Conservation (phyloP, 2,888 invertebrate species). For the Teleogryllus oceanicus region DNA sequence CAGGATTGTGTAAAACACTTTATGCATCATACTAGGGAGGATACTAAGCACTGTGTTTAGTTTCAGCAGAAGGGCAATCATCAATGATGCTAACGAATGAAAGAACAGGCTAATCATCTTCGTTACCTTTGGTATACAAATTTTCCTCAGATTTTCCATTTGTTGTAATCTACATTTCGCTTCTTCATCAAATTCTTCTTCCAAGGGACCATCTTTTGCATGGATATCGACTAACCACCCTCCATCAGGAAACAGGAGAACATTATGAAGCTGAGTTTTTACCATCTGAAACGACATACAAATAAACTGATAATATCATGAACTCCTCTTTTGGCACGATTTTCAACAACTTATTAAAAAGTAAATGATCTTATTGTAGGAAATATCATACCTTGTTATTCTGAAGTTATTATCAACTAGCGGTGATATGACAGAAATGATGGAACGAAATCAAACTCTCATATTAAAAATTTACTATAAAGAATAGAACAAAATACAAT, state of each 20-base stretch:
- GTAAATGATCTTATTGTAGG: too few species aligned
- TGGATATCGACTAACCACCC: conserved; percentile 79
- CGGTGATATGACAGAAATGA: too few species aligned
- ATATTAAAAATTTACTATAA: too few species aligned
- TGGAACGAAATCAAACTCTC: too few species aligned
- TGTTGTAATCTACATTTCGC: conserved; percentile 63
- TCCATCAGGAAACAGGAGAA: conserved; percentile 80
- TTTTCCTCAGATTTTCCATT: conserved; percentile 68
- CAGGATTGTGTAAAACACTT: too few species aligned
- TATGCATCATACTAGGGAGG: too few species aligned
- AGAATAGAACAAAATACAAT: too few species aligned
- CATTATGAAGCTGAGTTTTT: conserved; percentile 76
- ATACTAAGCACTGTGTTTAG: too few species aligned
- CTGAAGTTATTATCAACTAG: too few species aligned
- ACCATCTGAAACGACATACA: conserved; percentile 56
- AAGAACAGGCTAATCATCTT: not conserved
- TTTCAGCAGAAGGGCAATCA: too few species aligned
- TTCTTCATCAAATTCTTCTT: conserved; percentile 46
- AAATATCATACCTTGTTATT: too few species aligned
- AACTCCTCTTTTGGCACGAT: not conserved
- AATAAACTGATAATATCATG: conserved; percentile 18
- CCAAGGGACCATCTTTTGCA: conserved; percentile 22
- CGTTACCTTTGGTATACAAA: conserved; percentile 74
- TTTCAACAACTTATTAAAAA: conserved; percentile 23
- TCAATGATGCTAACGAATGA: too few species aligned